Evolutionary conservation across 2,888 invertebrate species (phyloP), one percentile per base, ranked within the genome.

Genomic region (Shargacucullia verbasci): DNA sequence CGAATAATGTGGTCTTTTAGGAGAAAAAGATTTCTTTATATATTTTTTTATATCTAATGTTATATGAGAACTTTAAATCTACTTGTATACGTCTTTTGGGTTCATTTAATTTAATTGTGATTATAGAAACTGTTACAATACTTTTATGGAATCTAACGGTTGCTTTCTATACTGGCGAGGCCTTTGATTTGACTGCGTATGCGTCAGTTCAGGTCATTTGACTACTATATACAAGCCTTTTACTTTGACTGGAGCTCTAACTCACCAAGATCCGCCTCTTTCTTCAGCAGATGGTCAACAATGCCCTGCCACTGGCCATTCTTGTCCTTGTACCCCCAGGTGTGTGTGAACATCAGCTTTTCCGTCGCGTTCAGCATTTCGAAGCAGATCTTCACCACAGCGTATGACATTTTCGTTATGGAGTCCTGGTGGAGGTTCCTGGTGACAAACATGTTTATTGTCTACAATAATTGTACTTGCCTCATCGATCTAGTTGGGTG

Each of bases 281-380:
- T 90, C 70, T 87, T 89, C 38, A 89, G 70, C 10, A 94, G 70
- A 53, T 86, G 81, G 40, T 91, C 86, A 0, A 92, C 80, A 0
- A 93, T 70, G 0, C 93, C 93, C 44, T 90, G 87, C 92, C 92
- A 94, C 55, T 86, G 87, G 0, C 93, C 93, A 33, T 91, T 76
- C 71, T 89, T 89, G 65, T 91, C 92, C 29, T 78, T 81, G 29
- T 93, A 93, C 0, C 93, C 93, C 93, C 93, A 94, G 0, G 92
- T 91, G 62, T 87, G 82, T 0, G 92, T 91, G 53, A 91, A 93
- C 10, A 88, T 59, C 0, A 84, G 62, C 27, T 76, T 82, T 40
- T 91, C 89, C 0, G 89, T 84, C 0, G 91, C 86, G 46, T 94
- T 94, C 46, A 93, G 72, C 91, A 92, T 91, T 15, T 89, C 85